Evolutionary conservation across 2,888 invertebrate genomes (phyloP), one percentile per base, ranked within the genome.

Genomic region (Drosophila paramelanica): DNA sequence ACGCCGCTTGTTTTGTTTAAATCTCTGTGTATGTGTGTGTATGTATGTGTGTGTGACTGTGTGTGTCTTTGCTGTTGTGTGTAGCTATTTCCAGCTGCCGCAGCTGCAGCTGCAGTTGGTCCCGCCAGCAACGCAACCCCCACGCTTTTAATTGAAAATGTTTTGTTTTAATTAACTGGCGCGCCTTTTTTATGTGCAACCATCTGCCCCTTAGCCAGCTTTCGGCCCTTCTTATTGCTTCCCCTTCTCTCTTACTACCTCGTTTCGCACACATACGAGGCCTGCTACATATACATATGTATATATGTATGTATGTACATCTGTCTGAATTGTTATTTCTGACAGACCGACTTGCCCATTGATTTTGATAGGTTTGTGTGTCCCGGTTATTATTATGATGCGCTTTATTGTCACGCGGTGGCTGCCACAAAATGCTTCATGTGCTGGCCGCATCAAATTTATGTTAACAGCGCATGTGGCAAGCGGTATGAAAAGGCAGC

Each of bases 111-210:
- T 43, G 47, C 53, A 36, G 17, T 23, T 23, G 23, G 27, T 43
- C 52, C 67, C 47, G 47, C 55, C 20, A 42, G 56, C 76, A 33
- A 43, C 39, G 38, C 42, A 41, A 13, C 57, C 27, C 5, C 17
- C 10, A 33, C 43, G 61, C 71, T 71, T 77, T 73, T 82, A 90
- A 89, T 90, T 90, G 89, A 86, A 89, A 90, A 84, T 90, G 89
- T 90, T 90, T 89, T 89, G 90, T 79, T 89, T 89, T 90, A 89
- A 89, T 90, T 90, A 89, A 90, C 89, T 87, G 78, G 50, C 55
- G 68, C 60, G 55, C 58, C 61, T 55, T 79, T 82, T 89, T 87
- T 70, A 74, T 80, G 60, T 45, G 58, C 73, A 67, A 45, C 43
- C 50, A 55, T 33, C 60, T 60, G 66, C 58, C 51, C 59, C 39